These are phyloP conservation scores for Danio choprae DNA, from an alignment of 2,797 vertebrate genomes.

Conservation along the genomic window DNA sequence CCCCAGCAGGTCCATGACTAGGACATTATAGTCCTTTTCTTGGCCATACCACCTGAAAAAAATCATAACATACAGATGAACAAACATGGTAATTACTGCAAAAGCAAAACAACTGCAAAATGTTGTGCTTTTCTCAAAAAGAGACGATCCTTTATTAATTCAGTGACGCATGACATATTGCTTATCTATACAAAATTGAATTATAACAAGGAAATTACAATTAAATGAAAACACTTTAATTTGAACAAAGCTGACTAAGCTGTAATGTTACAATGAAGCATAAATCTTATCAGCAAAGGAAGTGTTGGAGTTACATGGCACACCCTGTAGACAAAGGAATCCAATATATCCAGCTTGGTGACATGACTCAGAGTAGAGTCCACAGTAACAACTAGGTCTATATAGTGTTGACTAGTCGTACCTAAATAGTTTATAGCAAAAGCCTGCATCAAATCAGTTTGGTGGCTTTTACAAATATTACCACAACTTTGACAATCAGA, in stretches of 20 bases:
- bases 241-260: background rate
- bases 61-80: background rate
- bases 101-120: background rate
- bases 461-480: slow-evolving; percentile 7
- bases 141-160: background rate
- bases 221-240: background rate
- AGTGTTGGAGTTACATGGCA: background rate
- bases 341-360: slow-evolving; percentile 15
- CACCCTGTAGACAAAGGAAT: slow-evolving; percentile 39
- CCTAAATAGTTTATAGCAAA: background rate
- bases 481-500: background rate
- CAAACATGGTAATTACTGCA: background rate
- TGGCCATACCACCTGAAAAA: slow-evolving; percentile 97
- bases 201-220: background rate
- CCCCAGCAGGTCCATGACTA: slow-evolving; percentile 99
- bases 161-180: background rate
- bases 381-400: background rate
- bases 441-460: background rate
- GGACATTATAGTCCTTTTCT: slow-evolving; percentile 99
- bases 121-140: background rate
- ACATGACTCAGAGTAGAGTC: background rate
- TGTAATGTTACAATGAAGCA: background rate
- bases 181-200: background rate
- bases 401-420: background rate
- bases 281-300: slow-evolving; percentile 1